Base-by-base conservation (phyloP, 1,140 invertebrate species). In the Araneus ventricosus region DNA sequence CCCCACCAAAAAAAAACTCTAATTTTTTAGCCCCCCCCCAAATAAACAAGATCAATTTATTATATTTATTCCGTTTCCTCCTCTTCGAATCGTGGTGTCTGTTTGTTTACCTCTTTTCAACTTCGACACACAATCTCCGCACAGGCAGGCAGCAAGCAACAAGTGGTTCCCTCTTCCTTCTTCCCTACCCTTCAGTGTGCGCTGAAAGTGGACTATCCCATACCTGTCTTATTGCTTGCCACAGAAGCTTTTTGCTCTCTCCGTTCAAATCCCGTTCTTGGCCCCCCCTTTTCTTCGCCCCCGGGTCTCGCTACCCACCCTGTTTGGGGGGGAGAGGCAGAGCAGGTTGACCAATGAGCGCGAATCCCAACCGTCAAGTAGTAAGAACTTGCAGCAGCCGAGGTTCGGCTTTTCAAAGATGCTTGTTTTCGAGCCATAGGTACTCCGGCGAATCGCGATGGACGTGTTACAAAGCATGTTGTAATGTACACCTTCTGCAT, bases 201-300 rank as follows among this genome's bases (percentile, higher is more conserved):
- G 14, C 6, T 24, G 24, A 82, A 17, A 67, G 41, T 91, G 89
- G 89, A 91, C 70, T 63, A 24, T 82, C 59, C 89, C 89, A 84
- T 91, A 91, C 89, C 89, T 91, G 89, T 91, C 89, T 84, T 70
- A 63, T 75, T 75, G 80, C 89, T 75, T 75, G 80, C 89, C 34
- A 67, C 89, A 91, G 89, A 91, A 91, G 89, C 89, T 84, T 84
- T 52, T 82, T 82, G 59, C 57, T 67, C 88, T 24, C 41, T 79
- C n/a, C n/a, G n/a, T 52, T 67, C 70, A 57, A 34, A 82, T 82
- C 82, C 63, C 79, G 59, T 52, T 37, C 59, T 92, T 57, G 14
- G 22, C 59, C 37, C 82, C 67, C 79, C 79, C 79, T 88, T 41
- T 17, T 52, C 67, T 90, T 75, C 63, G 67, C 79, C 90, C 41